Base-by-base conservation (phyloP, 2,113 vertebrate genomes). In the Coryphaenoides rupestris region DNA sequence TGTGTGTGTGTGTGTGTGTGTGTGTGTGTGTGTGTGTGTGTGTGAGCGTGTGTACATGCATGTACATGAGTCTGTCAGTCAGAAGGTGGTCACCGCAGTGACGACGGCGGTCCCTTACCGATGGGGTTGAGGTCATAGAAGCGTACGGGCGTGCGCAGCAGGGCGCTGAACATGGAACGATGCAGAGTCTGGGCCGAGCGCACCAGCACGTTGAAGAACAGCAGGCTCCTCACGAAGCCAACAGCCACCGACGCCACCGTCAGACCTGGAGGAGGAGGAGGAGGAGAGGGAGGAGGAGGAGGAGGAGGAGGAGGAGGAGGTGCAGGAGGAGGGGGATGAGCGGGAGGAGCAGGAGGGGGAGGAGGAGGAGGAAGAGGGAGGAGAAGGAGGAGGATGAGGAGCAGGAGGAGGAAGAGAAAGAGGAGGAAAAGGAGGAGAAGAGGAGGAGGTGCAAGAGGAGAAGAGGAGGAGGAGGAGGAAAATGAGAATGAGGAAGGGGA, bases 121-220 rank as follows among this genome's bases (percentile, higher is more conserved):
- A 94, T 91, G 50, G 96, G 95, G 76, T 96, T 98, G 86, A 90
- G 88, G 47, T 98, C 93, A 57, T 96, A 99, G 87, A 98, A 98
- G 74, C 88, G 78, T 1, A 95, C 89, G 0, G 94, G 94, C 21
- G 93, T 93, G 80, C 73, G 90, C 72, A 99, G 84, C 84, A 98
- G 90, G 57, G 92, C 92, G 5, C 91, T 86, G 71, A 99, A 98
- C 96, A 98, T 99, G 80, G 76, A 89, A 86, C 92, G 92, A 86
- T 99, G 97, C 21, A 99, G 88, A 4, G 74, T 89, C 77, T 95
- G 93, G 12, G 94, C 89, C 23, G 95, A 90, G 63, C 79, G 90
- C 74, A 99, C 94, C 17, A 98, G 88, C 70, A 94, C 86, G 1
- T 93, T 90, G 83, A 98, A 98, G 22, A 93, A 81, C 54, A 98